A percentile compares a stretch with the other conserved stretches of the same genome.
phyloP scores from a whole-genome alignment of 2,888 invertebrate species.

The Phrixothrix hirtus region DNA sequence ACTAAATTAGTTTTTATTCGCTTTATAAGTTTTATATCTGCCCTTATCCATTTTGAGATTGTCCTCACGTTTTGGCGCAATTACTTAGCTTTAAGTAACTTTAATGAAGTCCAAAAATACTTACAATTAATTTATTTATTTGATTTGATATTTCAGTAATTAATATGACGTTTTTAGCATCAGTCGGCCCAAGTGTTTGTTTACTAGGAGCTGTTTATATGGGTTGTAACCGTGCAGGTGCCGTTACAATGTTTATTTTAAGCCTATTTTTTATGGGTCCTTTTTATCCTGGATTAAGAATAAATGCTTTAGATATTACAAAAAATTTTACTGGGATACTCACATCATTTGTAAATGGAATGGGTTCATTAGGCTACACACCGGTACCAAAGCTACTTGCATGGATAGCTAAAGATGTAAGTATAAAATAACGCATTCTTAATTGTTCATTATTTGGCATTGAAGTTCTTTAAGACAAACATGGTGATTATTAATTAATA shows the following conservation, averaged over 20 bases:
- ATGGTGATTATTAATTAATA: too few species aligned
- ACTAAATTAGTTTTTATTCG: too few species aligned
- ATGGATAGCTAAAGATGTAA: conserved; percentile 63
- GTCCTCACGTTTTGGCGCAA: too few species aligned
- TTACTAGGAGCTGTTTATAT: conserved; percentile 66
- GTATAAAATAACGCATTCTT: conserved; percentile 47
- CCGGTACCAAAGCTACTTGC: conserved; percentile 64
- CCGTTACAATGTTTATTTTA: conserved; percentile 61
- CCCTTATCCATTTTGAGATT: too few species aligned
- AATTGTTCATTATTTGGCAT: too few species aligned
- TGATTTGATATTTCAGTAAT: background rate
- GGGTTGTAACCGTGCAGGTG: conserved; percentile 60
- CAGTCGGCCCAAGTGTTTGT: conserved; percentile 64
- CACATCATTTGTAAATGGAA: conserved; percentile 66
- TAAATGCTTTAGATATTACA: conserved; percentile 67
- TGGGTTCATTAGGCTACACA: conserved; percentile 65
- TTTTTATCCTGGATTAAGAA: conserved; percentile 69
- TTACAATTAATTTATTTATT: too few species aligned
- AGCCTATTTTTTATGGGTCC: conserved; percentile 70
- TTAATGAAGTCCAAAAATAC: too few species aligned
- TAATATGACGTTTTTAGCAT: conserved; percentile 55
- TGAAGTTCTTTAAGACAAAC: too few species aligned
- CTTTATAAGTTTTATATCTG: too few species aligned
- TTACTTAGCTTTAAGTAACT: too few species aligned
- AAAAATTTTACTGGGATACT: conserved; percentile 68